These are phyloP conservation scores for Cotesia typhae DNA, from an alignment of 1,140 invertebrate species.

Conservation along the genomic window DNA sequence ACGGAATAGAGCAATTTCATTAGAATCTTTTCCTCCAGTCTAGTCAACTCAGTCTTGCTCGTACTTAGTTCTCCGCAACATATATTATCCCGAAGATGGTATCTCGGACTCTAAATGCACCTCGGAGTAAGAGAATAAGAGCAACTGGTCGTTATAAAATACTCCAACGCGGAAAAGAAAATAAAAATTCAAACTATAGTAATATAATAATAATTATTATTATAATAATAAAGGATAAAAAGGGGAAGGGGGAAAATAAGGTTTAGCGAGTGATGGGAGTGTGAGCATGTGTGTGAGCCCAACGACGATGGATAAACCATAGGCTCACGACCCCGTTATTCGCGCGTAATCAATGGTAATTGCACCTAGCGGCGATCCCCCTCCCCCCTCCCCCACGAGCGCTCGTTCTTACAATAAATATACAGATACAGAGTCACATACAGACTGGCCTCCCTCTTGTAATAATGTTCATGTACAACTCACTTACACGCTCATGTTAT, in stretches of 20 bases:
- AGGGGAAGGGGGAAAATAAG: constrained; percentile 18
- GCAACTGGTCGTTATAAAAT: neutral
- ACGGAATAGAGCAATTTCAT: too few relatives aligned
- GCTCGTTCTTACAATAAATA: neutral
- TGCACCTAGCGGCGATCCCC: constrained; percentile 35
- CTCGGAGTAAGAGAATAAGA: too few relatives aligned
- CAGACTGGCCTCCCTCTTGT: neutral
- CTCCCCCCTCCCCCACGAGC: neutral
- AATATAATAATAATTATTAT: constrained; percentile 12
- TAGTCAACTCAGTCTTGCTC: too few relatives aligned
- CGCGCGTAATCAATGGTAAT: constrained; percentile 38
- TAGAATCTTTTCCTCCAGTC: too few relatives aligned
- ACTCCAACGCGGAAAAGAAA: neutral
- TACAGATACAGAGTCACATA: neutral
- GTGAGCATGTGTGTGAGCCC: too few relatives aligned
- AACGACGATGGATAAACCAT: constrained; percentile 22
- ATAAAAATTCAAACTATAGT: neutral
- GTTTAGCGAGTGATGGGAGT: constrained; percentile 2
- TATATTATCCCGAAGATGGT: too few relatives aligned
- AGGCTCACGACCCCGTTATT: constrained; percentile 32
- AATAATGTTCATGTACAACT: constrained; percentile 19
- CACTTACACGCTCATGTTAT: constrained; percentile 18
- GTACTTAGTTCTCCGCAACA: too few relatives aligned
- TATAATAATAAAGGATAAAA: constrained; percentile 28
- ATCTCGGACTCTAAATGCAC: too few relatives aligned